Evolutionary conservation across 2,888 invertebrate species (phyloP).

Genomic region (Cinara cedri): DNA sequence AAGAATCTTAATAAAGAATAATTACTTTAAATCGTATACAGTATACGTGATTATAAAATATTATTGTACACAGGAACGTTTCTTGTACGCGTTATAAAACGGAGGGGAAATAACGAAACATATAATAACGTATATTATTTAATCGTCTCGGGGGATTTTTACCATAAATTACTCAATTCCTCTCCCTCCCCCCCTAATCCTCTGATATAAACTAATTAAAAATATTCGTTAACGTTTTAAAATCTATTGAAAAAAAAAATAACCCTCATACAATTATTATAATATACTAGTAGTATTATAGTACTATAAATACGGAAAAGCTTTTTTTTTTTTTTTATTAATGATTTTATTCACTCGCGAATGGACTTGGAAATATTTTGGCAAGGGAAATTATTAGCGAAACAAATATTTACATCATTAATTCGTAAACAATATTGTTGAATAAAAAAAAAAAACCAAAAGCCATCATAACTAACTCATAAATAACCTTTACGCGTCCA

Average conservation of each 20-base stretch:
- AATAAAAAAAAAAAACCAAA: neutral
- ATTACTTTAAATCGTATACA: neutral
- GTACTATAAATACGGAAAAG: neutral
- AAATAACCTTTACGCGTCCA: neutral
- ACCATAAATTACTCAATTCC: neutral
- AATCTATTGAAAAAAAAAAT: conserved; percentile 14
- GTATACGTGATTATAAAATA: neutral
- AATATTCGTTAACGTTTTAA: neutral
- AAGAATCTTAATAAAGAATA: conserved; percentile 11
- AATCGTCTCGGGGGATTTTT: conserved; percentile 2
- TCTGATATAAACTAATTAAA: neutral
- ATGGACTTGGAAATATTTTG: conserved; percentile 17
- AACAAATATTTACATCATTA: conserved; percentile 19
- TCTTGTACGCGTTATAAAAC: neutral
- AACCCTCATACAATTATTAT: neutral
- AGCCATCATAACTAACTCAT: neutral
- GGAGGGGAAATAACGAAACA: neutral
- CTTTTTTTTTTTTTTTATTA: neutral
- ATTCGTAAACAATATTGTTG: conserved; percentile 17
- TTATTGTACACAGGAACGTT: neutral
- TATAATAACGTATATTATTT: neutral
- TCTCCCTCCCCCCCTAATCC: neutral
- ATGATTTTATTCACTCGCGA: conserved; percentile 9
- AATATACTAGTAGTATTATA: neutral
- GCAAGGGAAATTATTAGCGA: neutral